phyloP scores from a whole-genome alignment of 2,888 invertebrate species.

The Caenorhabditis angaria region DNA sequence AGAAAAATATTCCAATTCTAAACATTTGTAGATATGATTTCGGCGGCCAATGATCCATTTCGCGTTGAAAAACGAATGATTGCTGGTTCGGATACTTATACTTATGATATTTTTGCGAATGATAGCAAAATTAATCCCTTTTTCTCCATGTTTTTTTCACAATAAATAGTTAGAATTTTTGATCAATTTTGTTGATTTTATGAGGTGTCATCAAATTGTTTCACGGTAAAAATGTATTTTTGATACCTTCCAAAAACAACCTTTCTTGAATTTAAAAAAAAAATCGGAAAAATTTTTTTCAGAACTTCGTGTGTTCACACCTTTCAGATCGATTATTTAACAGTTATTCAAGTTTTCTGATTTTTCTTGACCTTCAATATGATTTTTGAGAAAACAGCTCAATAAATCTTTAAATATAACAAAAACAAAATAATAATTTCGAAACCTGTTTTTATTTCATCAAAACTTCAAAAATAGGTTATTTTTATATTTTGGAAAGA shows the following conservation, averaged over 20 bases:
- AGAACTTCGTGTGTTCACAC: background rate
- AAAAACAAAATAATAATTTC: too few species aligned
- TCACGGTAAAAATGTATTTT: background rate
- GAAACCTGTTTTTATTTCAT: background rate
- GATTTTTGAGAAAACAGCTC: too few species aligned
- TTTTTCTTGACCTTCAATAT: too few species aligned
- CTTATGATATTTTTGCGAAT: constrained; percentile 7
- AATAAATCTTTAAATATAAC: too few species aligned
- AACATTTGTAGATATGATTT: background rate
- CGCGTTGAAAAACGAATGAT: background rate
- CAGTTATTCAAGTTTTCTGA: too few species aligned
- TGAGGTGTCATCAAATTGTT: background rate
- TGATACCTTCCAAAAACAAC: background rate
- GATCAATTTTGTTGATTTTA: background rate
- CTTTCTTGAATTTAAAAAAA: background rate
- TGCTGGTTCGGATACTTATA: constrained; percentile 1
- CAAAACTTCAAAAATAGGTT: background rate
- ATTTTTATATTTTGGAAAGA: background rate
- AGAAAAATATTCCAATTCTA: background rate
- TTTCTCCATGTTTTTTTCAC: background rate
- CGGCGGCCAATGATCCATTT: background rate
- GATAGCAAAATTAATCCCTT: background rate
- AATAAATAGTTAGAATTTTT: background rate
- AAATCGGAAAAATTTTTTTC: background rate
- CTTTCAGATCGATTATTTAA: too few species aligned